A percentile compares a stretch with the other conserved stretches of the same genome.
Evolutionary conservation across 2,113 vertebrate species (phyloP).

Genomic region (Varanus salvator): DNA sequence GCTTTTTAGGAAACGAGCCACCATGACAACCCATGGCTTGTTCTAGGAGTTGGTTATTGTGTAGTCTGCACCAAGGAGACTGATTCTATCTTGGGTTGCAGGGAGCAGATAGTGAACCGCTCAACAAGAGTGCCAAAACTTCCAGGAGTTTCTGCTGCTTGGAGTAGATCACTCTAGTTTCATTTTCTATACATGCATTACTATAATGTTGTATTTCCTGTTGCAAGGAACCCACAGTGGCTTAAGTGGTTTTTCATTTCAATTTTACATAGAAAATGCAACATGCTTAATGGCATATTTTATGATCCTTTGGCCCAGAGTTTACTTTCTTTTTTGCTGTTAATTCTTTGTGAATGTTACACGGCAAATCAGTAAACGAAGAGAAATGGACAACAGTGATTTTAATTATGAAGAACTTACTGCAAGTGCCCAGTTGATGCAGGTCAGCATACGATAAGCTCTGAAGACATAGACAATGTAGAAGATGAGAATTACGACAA

Average conservation of each 20-base stretch:
- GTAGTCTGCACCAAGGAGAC: no score
- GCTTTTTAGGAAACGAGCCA: no score
- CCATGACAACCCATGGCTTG: no score
- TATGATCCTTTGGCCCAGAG: background rate
- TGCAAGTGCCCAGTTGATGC: slow-evolving; percentile 92
- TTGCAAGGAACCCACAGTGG: no score
- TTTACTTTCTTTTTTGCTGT: background rate
- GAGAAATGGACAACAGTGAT: background rate
- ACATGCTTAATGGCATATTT: background rate
- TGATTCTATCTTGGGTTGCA: no score
- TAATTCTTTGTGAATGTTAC: background rate
- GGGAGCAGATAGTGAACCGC: no score
- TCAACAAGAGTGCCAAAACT: no score
- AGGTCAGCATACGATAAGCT: slow-evolving; percentile 84
- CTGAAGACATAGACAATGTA: slow-evolving; percentile 88
- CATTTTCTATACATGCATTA: background rate
- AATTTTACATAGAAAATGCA: background rate
- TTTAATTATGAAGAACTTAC: slow-evolving; percentile 75
- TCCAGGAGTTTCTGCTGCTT: background rate
- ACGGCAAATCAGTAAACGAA: background rate
- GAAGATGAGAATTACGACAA: slow-evolving; percentile 89
- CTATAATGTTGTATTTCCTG: no score
- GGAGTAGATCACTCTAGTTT: background rate
- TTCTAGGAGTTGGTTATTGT: no score
- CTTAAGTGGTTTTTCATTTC: background rate